phyloP scores from a whole-genome alignment of 1,140 invertebrate genomes.

The Globodera ellingtonae region DNA sequence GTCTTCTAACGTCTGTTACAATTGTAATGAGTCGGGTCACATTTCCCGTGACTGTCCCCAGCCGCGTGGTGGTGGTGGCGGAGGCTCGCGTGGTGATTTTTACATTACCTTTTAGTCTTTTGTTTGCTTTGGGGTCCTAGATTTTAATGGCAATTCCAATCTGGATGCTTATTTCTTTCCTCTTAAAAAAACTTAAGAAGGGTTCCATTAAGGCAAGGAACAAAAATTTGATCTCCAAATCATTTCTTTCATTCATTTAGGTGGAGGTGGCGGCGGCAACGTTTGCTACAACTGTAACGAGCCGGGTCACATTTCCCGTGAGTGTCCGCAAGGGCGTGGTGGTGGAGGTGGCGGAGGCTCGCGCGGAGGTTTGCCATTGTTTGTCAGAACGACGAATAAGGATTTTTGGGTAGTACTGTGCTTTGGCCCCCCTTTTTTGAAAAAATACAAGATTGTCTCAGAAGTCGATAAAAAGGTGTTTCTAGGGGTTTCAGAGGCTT shows the following conservation, averaged over 20 bases:
- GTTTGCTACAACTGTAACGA: slow-evolving; percentile 18
- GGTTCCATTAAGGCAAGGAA: not conserved
- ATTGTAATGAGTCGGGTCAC: slow-evolving; percentile 12
- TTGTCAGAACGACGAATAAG: too few relatives aligned
- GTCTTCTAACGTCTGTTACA: not conserved
- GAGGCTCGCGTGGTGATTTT: slow-evolving; percentile 1
- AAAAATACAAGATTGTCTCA: too few relatives aligned
- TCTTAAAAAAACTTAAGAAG: too few relatives aligned
- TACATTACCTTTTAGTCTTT: too few relatives aligned
- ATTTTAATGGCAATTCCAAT: too few relatives aligned
- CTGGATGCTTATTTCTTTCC: too few relatives aligned
- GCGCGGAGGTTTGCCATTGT: not conserved
- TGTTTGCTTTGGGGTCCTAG: not conserved
- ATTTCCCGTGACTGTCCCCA: slow-evolving; percentile 15
- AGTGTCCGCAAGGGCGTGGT: slow-evolving; percentile 20
- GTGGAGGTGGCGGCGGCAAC: slow-evolving; percentile 15
- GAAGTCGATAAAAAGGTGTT: too few relatives aligned
- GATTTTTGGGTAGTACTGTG: too few relatives aligned
- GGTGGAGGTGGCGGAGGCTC: slow-evolving; percentile 15
- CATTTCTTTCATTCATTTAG: not conserved
- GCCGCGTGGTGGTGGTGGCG: not conserved
- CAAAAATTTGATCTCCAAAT: not conserved
- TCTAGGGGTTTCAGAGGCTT: too few relatives aligned
- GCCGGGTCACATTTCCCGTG: slow-evolving; percentile 22
- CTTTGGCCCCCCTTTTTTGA: too few relatives aligned